Conservation (phyloP, 1,140 invertebrate genomes). For the Planococcus citri region DNA sequence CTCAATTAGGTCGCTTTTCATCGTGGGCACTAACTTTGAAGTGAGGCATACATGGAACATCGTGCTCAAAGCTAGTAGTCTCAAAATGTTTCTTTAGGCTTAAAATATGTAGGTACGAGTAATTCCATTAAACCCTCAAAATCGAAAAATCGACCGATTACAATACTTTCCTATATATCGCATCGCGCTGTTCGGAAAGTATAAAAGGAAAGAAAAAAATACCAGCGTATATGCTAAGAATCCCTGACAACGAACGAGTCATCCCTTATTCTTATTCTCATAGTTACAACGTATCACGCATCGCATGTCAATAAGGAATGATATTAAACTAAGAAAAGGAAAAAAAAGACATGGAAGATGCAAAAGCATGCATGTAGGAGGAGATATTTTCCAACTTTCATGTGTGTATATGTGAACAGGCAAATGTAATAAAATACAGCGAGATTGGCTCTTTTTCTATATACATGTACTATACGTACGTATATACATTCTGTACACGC, state of each 20-base stretch:
- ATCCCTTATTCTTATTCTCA: conserved; percentile 15
- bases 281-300: conserved; percentile 17
- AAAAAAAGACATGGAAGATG: conserved; percentile 7
- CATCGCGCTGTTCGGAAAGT: too few relatives aligned
- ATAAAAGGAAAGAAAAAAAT: too few relatives aligned
- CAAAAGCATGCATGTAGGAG: conserved; percentile 16
- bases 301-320: conserved; percentile 20
- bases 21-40: too few relatives aligned
- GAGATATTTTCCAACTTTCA: conserved; percentile 4
- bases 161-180: too few relatives aligned
- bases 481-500: not conserved
- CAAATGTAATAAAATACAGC: conserved; percentile 13
- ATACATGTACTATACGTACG: not conserved
- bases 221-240: not conserved
- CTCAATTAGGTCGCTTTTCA: too few relatives aligned
- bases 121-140: too few relatives aligned
- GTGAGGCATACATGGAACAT: too few relatives aligned
- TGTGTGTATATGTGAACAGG: conserved; percentile 11
- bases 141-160: too few relatives aligned
- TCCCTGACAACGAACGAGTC: conserved; percentile 11
- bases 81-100: too few relatives aligned
- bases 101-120: too few relatives aligned
- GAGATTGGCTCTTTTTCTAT: conserved; percentile 13
- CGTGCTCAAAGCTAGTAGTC: too few relatives aligned
- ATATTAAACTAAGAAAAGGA: conserved; percentile 13